phyloP scores from a whole-genome alignment of 2,888 invertebrate species.

The Hemistola chrysoprasaria region DNA sequence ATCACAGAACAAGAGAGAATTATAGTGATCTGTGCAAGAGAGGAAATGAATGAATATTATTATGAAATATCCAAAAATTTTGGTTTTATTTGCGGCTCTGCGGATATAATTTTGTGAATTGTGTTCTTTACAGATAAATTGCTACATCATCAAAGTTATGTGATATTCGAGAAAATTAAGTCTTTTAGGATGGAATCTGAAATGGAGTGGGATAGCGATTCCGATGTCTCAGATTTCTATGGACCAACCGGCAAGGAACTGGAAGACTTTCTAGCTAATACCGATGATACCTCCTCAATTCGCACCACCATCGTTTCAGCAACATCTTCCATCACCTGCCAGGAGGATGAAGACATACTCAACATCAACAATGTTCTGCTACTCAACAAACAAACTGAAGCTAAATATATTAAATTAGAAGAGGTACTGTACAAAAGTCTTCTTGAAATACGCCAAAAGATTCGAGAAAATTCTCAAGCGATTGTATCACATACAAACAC shows the following conservation, averaged over 20 bases:
- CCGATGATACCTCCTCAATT: too few relatives aligned
- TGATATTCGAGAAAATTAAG: too few relatives aligned
- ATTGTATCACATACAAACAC: neutral
- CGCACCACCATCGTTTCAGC: neutral
- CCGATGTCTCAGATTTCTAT: neutral
- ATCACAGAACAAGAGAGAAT: too few relatives aligned
- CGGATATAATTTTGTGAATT: too few relatives aligned
- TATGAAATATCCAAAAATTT: too few relatives aligned
- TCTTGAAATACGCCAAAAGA: conserved; percentile 58
- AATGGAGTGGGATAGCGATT: neutral
- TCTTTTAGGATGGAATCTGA: too few relatives aligned
- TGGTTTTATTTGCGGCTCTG: too few relatives aligned
- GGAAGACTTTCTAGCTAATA: neutral
- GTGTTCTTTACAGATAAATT: too few relatives aligned
- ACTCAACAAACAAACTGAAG: conserved; percentile 61
- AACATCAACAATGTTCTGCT: conserved; percentile 51
- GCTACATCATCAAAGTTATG: too few relatives aligned
- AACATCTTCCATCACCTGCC: neutral
- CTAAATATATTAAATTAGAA: conserved; percentile 54
- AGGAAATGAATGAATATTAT: too few relatives aligned
- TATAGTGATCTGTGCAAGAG: too few relatives aligned
- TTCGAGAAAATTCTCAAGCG: conserved; percentile 35
- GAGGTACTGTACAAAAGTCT: conserved; percentile 43
- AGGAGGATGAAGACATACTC: conserved; percentile 23
- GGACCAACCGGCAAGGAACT: neutral